phyloP scores from a whole-genome alignment of 2,797 vertebrate species.

The Mormyrops boulengeri region DNA sequence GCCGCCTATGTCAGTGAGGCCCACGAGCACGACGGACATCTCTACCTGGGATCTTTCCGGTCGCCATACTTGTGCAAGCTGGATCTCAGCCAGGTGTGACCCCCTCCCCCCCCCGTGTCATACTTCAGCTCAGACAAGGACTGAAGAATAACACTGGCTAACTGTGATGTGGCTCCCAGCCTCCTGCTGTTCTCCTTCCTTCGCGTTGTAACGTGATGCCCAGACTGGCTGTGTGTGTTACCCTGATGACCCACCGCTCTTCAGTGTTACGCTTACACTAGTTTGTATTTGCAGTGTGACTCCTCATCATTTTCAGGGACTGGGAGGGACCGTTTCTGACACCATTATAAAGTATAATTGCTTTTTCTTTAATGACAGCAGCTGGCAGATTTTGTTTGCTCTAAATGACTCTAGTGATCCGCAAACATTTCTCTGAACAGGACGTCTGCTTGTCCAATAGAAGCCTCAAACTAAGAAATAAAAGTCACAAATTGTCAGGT shows the following conservation, averaged over 20 bases:
- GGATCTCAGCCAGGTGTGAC: conserved; percentile 62
- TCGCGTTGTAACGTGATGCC: neutral
- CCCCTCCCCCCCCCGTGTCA: neutral
- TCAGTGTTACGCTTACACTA: conserved; percentile 1
- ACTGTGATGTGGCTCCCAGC: neutral
- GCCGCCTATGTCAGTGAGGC: conserved; percentile 77
- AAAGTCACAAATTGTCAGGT: neutral
- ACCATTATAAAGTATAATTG: neutral
- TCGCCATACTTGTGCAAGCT: conserved; percentile 80
- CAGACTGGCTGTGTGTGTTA: neutral
- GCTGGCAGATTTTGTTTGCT: neutral
- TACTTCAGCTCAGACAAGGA: neutral
- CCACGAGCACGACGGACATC: conserved; percentile 74
- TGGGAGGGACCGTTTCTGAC: neutral
- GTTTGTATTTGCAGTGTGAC: neutral
- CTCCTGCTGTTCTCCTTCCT: neutral
- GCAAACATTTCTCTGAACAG: neutral
- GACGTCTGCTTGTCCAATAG: neutral
- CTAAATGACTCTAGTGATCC: neutral
- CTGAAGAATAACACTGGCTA: neutral
- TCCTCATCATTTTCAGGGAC: neutral
- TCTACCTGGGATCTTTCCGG: conserved; percentile 85
- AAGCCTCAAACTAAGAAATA: neutral
- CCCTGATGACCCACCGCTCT: neutral
- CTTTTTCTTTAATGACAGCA: conserved; percentile 4